These are phyloP conservation scores for Ictalurus punctatus DNA, from an alignment of 2,113 vertebrate species.

Conservation along the genomic window DNA sequence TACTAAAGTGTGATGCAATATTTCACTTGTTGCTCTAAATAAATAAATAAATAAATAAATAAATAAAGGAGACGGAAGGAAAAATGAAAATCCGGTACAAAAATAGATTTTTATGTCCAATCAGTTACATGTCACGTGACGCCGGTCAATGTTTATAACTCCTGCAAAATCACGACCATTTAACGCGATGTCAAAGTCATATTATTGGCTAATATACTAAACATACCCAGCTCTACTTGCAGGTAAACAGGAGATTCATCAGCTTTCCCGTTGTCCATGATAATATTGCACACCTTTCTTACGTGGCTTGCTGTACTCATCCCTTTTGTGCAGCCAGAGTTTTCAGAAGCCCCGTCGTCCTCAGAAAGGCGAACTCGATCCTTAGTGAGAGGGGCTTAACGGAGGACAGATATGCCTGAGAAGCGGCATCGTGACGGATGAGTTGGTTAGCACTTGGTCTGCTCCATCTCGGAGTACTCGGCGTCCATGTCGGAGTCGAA, in stretches of 20 bases:
- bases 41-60: background rate
- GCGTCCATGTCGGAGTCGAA: constrained; percentile 97
- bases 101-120: constrained; percentile 13
- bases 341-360: background rate
- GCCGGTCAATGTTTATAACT: background rate
- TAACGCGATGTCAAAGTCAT: background rate
- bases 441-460: constrained; percentile 79
- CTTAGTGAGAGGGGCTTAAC: background rate
- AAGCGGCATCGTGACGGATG: constrained; percentile 10
- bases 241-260: background rate
- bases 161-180: background rate
- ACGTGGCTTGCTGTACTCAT: background rate
- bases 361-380: background rate
- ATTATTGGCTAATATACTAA: background rate
- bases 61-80: background rate
- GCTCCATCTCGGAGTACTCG: constrained; percentile 88
- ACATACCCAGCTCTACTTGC: constrained; percentile 14
- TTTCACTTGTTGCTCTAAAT: background rate
- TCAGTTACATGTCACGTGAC: background rate
- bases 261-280: background rate
- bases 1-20: background rate
- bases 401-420: constrained; percentile 14
- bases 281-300: background rate
- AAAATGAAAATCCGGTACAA: background rate
- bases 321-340: background rate